Conservation (phyloP, 2,113 vertebrate species). For the Tachysurus fulvidraco region DNA sequence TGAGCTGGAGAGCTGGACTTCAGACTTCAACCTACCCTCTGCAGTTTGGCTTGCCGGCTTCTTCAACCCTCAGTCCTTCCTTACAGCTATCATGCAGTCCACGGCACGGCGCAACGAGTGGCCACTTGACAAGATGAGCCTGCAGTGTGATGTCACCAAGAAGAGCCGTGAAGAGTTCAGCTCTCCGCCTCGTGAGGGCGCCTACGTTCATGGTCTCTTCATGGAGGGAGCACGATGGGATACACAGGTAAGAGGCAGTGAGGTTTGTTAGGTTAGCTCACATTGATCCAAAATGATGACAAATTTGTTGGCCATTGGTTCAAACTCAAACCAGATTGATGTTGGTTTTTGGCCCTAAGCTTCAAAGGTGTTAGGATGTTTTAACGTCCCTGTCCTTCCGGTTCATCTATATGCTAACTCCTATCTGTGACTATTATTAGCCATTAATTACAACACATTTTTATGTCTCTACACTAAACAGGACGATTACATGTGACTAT, state of each 20-base stretch:
- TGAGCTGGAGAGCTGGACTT: conserved; percentile 86
- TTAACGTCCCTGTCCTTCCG: not conserved
- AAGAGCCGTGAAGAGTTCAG: conserved; percentile 84
- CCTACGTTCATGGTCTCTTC: conserved; percentile 85
- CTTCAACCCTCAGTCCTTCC: conserved; percentile 93
- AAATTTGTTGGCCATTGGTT: not conserved
- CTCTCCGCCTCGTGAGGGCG: conserved; percentile 85
- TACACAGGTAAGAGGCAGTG: conserved; percentile 76
- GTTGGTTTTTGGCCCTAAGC: not conserved
- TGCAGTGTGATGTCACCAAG: conserved; percentile 93
- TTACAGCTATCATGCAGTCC: conserved; percentile 94
- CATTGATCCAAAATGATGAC: not conserved
- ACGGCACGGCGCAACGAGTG: conserved; percentile 84
- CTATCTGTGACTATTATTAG: not conserved
- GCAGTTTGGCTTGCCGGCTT: conserved; percentile 88
- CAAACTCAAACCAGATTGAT: not conserved
- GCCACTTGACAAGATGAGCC: conserved; percentile 88
- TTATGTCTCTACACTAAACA: not conserved
- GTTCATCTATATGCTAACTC: not conserved
- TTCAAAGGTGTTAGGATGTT: not conserved
- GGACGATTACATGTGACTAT: not conserved
- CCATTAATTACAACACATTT: not conserved
- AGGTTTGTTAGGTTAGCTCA: not conserved
- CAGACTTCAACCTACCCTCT: conserved; percentile 83
- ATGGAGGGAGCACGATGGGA: conserved; percentile 96